Base-by-base conservation (phyloP, 2,797 vertebrate genomes). In the Clarias fuscus region DNA sequence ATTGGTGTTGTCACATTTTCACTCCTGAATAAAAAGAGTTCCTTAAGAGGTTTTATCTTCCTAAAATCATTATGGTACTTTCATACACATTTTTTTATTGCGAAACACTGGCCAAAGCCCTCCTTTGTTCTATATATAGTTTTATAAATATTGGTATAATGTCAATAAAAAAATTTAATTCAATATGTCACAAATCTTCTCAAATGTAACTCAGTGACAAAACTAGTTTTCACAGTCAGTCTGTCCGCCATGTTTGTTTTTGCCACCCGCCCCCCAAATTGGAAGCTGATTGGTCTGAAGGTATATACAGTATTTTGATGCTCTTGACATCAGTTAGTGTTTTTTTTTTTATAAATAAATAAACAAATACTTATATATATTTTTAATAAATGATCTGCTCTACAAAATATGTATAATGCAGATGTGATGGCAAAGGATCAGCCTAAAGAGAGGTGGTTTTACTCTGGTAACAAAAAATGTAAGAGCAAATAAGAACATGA, bases 1-100 rank as follows among this genome's bases (percentile, higher is more conserved):
- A 82, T 82, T 82, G 18, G 48, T 67, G 72, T n/a, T 76, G 73
- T 27, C 72, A 81, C 48, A 82, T 72, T 86, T 64, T 75, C 20
- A 59, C 30, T 77, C 33, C 71, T 68, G 4, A 5, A 62, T 43
- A 7, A 79, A 40, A 62, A 64, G 0, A 14, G n/a, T 30, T 77
- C n/a, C 73, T 56, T 53, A 10, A 18, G 14, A 17, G 15, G 2
- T 37, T 75, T 18, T 7, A 37, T 43, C 27, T 20, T 77, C 20
- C 11, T 18, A 27, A 30, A 77, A 58, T 30, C 2, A 6, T 48
- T 48, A 73, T 13, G 40, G 33, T 71, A 33, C 0, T 71, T 71
- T 18, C 68, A 71, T 37, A 72, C 20, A 17, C 2, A 68, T 2
- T 68, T 30, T 68, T 68, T 33, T 27, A 68, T 30, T 27, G 4